A percentile compares a stretch with the other conserved stretches of the same genome.
phyloP scores from a whole-genome alignment of 2,113 vertebrate genomes.

The Pelecanus crispus region DNA sequence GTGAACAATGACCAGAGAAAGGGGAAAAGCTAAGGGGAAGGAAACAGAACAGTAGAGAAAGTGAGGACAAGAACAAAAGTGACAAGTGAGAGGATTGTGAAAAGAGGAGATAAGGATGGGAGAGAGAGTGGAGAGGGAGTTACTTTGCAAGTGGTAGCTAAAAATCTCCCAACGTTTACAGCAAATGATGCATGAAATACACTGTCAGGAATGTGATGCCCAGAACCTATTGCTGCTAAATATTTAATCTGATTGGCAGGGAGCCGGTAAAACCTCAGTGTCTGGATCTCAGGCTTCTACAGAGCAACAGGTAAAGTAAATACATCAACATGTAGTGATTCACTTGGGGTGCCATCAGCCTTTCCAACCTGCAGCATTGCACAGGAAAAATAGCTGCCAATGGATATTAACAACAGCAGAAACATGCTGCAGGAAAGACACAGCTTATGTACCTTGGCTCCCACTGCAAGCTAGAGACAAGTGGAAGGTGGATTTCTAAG shows the following conservation, averaged over 20 bases:
- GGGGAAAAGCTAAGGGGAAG: neutral
- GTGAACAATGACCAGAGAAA: neutral
- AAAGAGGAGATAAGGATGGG: neutral
- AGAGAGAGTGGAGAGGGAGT: neutral
- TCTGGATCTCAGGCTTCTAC: neutral
- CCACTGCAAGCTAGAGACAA: neutral
- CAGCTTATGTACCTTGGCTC: neutral
- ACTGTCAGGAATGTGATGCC: constrained; percentile 33
- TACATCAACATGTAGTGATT: constrained; percentile 7
- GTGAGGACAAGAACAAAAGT: neutral
- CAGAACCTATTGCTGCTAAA: constrained; percentile 47
- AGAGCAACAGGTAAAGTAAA: constrained; percentile 41
- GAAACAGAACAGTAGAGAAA: neutral
- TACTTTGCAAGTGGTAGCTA: neutral
- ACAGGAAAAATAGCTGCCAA: neutral
- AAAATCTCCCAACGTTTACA: constrained; percentile 9
- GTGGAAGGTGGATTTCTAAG: neutral
- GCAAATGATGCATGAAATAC: constrained; percentile 56
- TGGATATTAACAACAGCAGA: neutral
- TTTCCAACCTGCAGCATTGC: neutral
- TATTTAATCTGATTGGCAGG: constrained; percentile 55
- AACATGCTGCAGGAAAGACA: neutral
- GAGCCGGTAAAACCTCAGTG: neutral
- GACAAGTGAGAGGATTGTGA: neutral
- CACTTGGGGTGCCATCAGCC: neutral